Percentiles rank a stretch among this genome's conserved stretches.
Evolutionary conservation across 2,113 vertebrate genomes (phyloP).

Genomic region (Columba janthina): DNA sequence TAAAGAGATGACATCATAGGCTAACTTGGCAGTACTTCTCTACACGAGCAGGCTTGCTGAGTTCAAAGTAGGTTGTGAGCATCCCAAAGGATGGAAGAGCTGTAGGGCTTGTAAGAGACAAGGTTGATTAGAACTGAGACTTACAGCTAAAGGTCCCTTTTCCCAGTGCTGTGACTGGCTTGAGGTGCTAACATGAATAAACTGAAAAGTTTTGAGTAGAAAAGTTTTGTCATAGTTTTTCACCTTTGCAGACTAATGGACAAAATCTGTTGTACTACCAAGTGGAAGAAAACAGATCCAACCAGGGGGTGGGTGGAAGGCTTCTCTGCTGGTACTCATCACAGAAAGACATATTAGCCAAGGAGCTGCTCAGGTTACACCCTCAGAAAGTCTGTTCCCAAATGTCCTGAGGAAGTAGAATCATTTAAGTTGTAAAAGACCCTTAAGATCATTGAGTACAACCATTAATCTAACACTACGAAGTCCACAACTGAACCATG

Average conservation of each 20-base stretch:
- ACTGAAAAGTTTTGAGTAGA: background rate
- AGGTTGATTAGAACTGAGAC: background rate
- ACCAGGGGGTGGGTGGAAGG: background rate
- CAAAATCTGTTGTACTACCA: background rate
- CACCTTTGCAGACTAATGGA: background rate
- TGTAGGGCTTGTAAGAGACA: background rate
- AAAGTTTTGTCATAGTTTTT: background rate
- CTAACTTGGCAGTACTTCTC: background rate
- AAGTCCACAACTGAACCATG: background rate
- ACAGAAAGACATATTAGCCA: background rate
- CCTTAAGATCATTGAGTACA: background rate
- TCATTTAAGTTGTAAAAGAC: background rate
- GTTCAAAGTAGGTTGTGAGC: background rate
- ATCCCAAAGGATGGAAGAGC: background rate
- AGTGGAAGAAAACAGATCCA: background rate
- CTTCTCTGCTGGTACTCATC: background rate
- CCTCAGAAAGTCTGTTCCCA: background rate
- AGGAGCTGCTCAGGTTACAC: background rate
- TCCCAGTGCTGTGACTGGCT: accelerated
- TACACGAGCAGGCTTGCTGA: background rate
- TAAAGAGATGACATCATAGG: background rate
- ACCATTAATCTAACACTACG: background rate
- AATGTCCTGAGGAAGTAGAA: background rate
- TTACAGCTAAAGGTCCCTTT: background rate
- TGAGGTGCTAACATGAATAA: background rate